These are phyloP conservation scores for Cheilosia soror DNA, from an alignment of 2,888 invertebrate genomes.

Conservation along the genomic window DNA sequence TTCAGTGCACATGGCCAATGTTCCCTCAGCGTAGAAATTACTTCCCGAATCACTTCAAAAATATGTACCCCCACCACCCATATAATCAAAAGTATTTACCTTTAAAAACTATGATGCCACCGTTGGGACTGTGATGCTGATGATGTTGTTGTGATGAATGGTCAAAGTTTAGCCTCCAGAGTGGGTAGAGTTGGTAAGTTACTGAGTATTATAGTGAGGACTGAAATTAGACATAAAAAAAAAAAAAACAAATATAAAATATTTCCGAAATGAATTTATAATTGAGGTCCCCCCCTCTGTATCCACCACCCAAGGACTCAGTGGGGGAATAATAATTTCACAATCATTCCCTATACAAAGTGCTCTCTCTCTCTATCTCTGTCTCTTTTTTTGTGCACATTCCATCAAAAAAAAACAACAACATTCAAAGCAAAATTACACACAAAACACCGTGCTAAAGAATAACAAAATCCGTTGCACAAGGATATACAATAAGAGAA, in stretches of 20 bases:
- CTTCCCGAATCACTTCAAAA: conserved; percentile 31
- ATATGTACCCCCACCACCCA: background rate
- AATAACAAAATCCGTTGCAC: conserved; percentile 17
- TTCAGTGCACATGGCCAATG: conserved; percentile 29
- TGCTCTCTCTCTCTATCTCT: background rate
- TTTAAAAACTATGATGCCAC: conserved; percentile 21
- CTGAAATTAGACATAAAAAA: conserved; percentile 33
- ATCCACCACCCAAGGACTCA: background rate
- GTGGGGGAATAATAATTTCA: conserved; percentile 12
- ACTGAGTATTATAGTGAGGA: conserved; percentile 16
- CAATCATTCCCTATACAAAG: conserved; percentile 12
- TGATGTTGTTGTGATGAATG: background rate
- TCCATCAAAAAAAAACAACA: background rate
- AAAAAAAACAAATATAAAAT: conserved; percentile 1
- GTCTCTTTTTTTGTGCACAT: background rate
- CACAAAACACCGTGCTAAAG: conserved; percentile 21
- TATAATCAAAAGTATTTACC: conserved; percentile 18
- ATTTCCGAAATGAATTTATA: conserved; percentile 37
- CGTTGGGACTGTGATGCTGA: background rate
- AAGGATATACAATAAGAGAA: conserved; percentile 20
- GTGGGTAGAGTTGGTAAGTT: background rate
- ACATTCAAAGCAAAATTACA: conserved; percentile 13
- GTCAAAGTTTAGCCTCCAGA: conserved; percentile 29
- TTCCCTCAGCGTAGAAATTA: conserved; percentile 1
- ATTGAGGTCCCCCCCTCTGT: conserved; percentile 1